A percentile compares a stretch with the other conserved stretches of the same genome.
Evolutionary conservation across 2,797 vertebrate genomes (phyloP).

Genomic region (Spondyliosoma cantharus): DNA sequence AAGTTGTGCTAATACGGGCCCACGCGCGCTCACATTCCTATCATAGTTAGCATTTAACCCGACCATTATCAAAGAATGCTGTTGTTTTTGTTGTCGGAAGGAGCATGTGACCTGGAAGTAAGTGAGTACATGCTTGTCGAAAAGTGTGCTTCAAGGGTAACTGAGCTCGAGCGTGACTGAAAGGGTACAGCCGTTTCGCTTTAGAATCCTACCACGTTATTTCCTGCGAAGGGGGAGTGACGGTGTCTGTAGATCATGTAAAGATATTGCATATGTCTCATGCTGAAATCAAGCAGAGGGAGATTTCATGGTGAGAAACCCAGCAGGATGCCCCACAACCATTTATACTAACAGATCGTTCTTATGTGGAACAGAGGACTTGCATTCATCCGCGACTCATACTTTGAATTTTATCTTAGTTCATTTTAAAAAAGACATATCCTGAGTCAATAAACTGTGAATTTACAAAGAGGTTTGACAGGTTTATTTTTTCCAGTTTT

Average conservation of each 20-base stretch:
- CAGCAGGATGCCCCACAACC: background rate
- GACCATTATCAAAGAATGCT: conserved; percentile 68
- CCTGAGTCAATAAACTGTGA: background rate
- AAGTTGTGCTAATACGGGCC: conserved; percentile 59
- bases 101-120: conserved; percentile 73
- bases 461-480: background rate
- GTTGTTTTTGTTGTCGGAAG: conserved; percentile 64
- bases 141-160: conserved; percentile 43
- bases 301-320: background rate
- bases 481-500: background rate
- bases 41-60: conserved; percentile 73
- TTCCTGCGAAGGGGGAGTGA: background rate
- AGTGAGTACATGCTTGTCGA: conserved; percentile 39
- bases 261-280: conserved; percentile 1
- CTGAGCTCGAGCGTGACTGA: conserved; percentile 18
- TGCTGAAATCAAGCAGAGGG: background rate
- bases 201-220: background rate
- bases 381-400: background rate
- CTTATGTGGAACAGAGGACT: background rate
- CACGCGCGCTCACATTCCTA: conserved; percentile 68
- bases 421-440: background rate
- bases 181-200: conserved; percentile 1
- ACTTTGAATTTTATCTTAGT: background rate
- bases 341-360: background rate
- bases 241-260: background rate